phyloP scores from a whole-genome alignment of 2,113 vertebrate genomes.

The Dryoscopus gambensis region DNA sequence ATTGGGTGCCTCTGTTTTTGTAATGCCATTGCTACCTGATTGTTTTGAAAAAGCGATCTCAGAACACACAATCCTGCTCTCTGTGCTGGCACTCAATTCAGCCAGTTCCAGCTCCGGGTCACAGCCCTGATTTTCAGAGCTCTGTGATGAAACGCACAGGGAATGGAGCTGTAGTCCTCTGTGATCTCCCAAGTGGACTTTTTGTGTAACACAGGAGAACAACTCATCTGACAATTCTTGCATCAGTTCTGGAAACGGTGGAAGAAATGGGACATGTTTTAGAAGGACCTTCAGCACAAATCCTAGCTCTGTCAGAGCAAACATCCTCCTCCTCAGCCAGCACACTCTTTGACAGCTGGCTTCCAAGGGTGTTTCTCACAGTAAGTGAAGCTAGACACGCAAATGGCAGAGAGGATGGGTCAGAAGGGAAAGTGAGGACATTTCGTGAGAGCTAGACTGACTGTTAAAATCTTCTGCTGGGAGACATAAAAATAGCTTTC shows the following conservation, averaged over 20 bases:
- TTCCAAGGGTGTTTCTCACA: not conserved
- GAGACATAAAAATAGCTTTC: not conserved
- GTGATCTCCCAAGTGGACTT: not conserved
- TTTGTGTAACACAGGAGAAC: not conserved
- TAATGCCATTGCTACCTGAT: not conserved
- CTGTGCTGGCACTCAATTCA: not conserved
- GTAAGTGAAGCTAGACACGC: not conserved
- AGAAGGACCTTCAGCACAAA: not conserved
- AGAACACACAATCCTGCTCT: not conserved
- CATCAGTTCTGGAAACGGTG: not conserved
- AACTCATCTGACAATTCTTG: not conserved
- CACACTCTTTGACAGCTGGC: not conserved
- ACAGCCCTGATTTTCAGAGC: not conserved
- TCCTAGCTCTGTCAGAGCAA: not conserved
- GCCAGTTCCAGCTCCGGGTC: not conserved
- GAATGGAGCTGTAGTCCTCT: not conserved
- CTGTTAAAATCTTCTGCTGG: not conserved
- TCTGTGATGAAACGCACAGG: not conserved
- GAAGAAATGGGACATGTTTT: not conserved
- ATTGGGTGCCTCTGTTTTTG: not conserved
- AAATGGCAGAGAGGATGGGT: not conserved
- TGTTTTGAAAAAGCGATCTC: not conserved
- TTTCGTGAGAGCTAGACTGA: not conserved
- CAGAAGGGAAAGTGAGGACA: not conserved
- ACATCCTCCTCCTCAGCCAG: not conserved